These are phyloP conservation scores for Ophion ellenae DNA, from an alignment of 2,888 invertebrate genomes.

Conservation along the genomic window DNA sequence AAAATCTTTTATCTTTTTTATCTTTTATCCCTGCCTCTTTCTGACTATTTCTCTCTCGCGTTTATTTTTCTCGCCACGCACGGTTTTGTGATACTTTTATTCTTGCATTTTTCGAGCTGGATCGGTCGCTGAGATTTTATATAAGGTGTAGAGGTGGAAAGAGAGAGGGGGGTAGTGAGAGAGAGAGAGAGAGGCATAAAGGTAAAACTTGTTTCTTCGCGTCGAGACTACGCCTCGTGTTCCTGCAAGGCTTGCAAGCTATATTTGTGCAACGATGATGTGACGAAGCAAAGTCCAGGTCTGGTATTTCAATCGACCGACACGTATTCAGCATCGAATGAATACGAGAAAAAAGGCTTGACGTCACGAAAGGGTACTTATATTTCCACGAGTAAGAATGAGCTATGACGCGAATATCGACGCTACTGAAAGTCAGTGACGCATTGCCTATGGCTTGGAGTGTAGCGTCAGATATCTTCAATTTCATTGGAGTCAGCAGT, in stretches of 20 bases:
- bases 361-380: slow-evolving; percentile 34
- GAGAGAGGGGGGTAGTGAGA: neutral
- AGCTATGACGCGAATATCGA: slow-evolving; percentile 20
- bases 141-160: slow-evolving; percentile 1
- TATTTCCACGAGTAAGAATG: slow-evolving; percentile 11
- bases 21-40: neutral
- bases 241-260: neutral
- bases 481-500: neutral
- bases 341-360: neutral
- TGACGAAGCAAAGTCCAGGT: neutral
- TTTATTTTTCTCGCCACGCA: neutral
- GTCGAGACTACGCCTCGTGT: neutral
- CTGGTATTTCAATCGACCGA: slow-evolving; percentile 5
- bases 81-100: slow-evolving; percentile 27
- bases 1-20: neutral
- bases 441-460: neutral
- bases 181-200: neutral
- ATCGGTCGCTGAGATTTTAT: slow-evolving; percentile 20
- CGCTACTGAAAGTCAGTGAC: slow-evolving; percentile 23
- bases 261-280: slow-evolving; percentile 30
- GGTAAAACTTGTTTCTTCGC: slow-evolving; percentile 16
- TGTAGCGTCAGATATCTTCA: neutral
- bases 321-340: neutral
- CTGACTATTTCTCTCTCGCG: neutral
- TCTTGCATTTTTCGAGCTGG: slow-evolving; percentile 18